A percentile compares a stretch with the other conserved stretches of the same genome.
These are phyloP conservation scores for Hestina assimilis DNA, from an alignment of 1,140 invertebrate species.

Conservation along the genomic window DNA sequence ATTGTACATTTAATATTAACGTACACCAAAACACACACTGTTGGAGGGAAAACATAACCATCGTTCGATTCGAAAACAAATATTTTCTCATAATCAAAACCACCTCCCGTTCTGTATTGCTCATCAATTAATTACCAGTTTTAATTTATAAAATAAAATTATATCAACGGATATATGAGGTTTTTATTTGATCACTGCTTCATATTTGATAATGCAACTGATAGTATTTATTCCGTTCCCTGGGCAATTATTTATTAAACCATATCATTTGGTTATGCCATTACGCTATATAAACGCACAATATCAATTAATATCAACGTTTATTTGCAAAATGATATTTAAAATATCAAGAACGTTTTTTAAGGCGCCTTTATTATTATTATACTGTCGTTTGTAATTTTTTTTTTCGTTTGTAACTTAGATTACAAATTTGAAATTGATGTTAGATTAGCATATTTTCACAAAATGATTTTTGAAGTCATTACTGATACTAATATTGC, in stretches of 20 bases:
- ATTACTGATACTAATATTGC: too few relatives aligned
- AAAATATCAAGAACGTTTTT: neutral
- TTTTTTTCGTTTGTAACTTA: too few relatives aligned
- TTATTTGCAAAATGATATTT: neutral
- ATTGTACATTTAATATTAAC: neutral
- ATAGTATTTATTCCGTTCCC: neutral
- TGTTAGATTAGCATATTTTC: too few relatives aligned
- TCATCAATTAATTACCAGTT: conserved; percentile 23
- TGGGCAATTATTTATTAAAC: neutral
- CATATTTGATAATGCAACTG: neutral
- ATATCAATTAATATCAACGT: neutral
- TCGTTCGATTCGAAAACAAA: conserved; percentile 1
- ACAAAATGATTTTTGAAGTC: too few relatives aligned
- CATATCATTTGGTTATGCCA: neutral
- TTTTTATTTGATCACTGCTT: neutral
- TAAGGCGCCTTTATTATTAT: too few relatives aligned
- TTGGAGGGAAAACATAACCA: conserved; percentile 1
- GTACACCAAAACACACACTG: neutral
- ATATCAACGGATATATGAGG: neutral
- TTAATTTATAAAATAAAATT: conserved; percentile 9
- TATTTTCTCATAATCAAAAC: neutral
- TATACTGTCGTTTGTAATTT: too few relatives aligned
- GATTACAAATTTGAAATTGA: too few relatives aligned
- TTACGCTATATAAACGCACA: neutral
- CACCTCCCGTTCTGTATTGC: neutral